Evolutionary conservation across 2,113 vertebrate genomes (phyloP), one percentile per base, ranked within the genome.

Genomic region (Todiramphus chloris): DNA sequence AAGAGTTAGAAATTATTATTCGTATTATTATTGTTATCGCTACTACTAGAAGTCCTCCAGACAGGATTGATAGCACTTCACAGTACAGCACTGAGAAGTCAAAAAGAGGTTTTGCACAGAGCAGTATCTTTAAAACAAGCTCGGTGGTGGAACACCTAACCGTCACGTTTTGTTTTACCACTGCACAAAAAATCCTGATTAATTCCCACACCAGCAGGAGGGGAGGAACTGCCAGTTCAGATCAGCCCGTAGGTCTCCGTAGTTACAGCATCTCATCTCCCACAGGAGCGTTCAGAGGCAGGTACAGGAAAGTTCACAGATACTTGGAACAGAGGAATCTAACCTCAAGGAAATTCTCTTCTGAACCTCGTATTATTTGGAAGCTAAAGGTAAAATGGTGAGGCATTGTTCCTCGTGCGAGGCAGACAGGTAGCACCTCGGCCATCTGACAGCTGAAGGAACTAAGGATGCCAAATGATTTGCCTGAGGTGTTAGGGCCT

Each of bases 161-260:
- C 0, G 1, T 25, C 83, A 80, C 19, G 39, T 91, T 96, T 87
- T 80, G 59, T 59, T 89, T 90, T 76, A 60, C 69, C 30, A 12
- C 17, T 66, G 33, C 75, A 69, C 17, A 64, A 62, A 80, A 84
- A 82, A 68, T 43, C 91, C 56, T 58, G 87, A 91, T 94, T 93
- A 77, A 88, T 88, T 82, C 87, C 68, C 55, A 88, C 55, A 80
- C 23, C 82, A 93, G 84, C 79, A 88, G 75, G 59, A 88, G 63
- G 31, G 83, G 66, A 91, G 70, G 77, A 96, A 86, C 64, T 90
- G 82, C 17, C 75, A 83, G 59, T 67, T 83, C 56, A 77, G 67
- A 86, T 83, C 72, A 94, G 30, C 70, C 78, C 30, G 87, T 15
- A 88, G 81, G 91, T 96, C 91, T 94, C 90, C 4, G 16, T 86